Conservation (phyloP, 2,113 vertebrate genomes). For the Pardalotus punctatus region DNA sequence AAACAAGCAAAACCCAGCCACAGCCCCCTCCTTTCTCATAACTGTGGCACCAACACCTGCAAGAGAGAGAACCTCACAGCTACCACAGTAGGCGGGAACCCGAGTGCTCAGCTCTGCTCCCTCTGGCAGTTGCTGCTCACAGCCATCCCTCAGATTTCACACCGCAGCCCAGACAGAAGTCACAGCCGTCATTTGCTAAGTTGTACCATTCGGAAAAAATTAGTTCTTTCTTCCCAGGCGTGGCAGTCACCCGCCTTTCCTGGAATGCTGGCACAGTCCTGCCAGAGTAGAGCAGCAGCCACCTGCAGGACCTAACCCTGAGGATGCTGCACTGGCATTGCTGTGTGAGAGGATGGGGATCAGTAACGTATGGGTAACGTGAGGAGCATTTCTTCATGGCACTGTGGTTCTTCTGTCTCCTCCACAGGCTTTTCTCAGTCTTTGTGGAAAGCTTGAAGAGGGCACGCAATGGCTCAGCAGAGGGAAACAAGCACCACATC, state of each 20-base stretch:
- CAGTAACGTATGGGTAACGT: rapidly evolving
- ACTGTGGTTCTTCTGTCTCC: background rate
- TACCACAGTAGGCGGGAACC: background rate
- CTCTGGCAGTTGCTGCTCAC: conserved; percentile 28
- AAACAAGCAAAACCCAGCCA: background rate
- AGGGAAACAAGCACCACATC: rapidly evolving
- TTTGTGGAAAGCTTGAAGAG: background rate
- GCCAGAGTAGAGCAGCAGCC: background rate
- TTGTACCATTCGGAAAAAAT: conserved; percentile 13
- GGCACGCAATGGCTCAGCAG: background rate
- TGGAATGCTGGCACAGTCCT: rapidly evolving
- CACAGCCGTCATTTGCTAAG: conserved; percentile 19
- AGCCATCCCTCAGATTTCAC: conserved; percentile 14
- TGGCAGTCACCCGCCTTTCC: background rate
- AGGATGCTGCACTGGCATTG: background rate
- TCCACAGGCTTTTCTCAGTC: background rate
- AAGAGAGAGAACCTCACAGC: background rate
- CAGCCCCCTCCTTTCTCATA: background rate
- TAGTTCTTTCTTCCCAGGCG: background rate
- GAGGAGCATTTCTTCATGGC: rapidly evolving
- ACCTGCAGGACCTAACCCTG: background rate
- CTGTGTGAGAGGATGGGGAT: background rate
- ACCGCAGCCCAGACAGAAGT: background rate
- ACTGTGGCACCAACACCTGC: background rate
- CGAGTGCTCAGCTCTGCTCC: background rate